These are phyloP conservation scores for Oxytorus armatus DNA, from an alignment of 2,888 invertebrate species.

Conservation along the genomic window DNA sequence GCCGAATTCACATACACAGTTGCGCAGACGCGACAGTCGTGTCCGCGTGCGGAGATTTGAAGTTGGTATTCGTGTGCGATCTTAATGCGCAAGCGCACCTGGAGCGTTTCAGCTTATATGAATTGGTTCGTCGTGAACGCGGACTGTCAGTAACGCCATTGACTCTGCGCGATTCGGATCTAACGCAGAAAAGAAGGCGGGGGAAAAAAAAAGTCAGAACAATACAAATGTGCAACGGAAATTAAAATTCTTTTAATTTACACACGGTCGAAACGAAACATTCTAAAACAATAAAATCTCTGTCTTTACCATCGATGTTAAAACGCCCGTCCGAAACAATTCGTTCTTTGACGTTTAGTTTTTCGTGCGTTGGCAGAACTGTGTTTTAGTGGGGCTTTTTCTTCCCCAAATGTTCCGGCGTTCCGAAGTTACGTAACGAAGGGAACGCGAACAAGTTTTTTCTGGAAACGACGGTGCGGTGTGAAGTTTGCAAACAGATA, in stretches of 20 bases:
- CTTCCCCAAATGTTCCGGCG: slow-evolving; percentile 42
- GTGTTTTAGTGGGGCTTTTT: slow-evolving; percentile 5
- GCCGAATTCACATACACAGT: slow-evolving; percentile 22
- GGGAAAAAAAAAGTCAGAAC: background rate
- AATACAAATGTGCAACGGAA: background rate
- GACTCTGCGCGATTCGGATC: slow-evolving; percentile 57
- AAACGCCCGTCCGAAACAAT: too few relatives aligned
- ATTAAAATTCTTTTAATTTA: background rate
- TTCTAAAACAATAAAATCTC: too few relatives aligned
- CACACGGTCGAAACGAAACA: background rate
- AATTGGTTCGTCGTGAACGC: slow-evolving; percentile 47
- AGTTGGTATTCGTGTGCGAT: slow-evolving; percentile 5
- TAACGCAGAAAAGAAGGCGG: background rate
- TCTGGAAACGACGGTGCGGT: slow-evolving; percentile 37
- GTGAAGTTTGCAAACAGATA: slow-evolving; percentile 27
- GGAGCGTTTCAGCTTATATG: slow-evolving; percentile 62
- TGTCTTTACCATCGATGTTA: too few relatives aligned
- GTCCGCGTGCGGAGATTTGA: background rate
- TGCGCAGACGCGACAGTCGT: background rate
- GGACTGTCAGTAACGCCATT: slow-evolving; percentile 69
- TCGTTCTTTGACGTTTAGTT: too few relatives aligned
- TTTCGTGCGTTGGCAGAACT: slow-evolving; percentile 7
- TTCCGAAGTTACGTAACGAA: slow-evolving; percentile 57
- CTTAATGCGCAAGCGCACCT: slow-evolving; percentile 36
- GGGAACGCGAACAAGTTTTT: slow-evolving; percentile 38